Conservation (phyloP, 2,888 invertebrate genomes). For the Protophormia terraenovae region DNA sequence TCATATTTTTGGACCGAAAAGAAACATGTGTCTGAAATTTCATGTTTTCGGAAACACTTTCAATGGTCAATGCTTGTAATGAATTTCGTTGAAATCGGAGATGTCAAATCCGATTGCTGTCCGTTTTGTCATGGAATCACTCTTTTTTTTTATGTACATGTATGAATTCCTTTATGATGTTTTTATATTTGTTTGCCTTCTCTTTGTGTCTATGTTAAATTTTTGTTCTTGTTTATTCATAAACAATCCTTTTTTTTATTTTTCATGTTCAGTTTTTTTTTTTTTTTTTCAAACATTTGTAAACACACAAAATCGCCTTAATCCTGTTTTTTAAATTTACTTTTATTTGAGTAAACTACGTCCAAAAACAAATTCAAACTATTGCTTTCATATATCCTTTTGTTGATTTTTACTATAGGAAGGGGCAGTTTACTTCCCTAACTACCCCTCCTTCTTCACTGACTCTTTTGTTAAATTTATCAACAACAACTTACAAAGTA, state of each 20-base stretch:
- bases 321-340: constrained; percentile 24
- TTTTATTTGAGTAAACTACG: constrained; percentile 2
- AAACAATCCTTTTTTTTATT: constrained; percentile 5
- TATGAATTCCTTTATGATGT: neutral
- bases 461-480: neutral
- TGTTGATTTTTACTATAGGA: too few species aligned
- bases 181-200: neutral
- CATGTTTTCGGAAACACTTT: too few species aligned
- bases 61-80: too few species aligned
- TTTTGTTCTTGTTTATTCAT: neutral
- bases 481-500: neutral
- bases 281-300: neutral
- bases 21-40: too few species aligned
- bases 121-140: too few species aligned
- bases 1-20: too few species aligned
- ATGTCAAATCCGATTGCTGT: too few species aligned
- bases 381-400: constrained; percentile 9
- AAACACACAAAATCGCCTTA: constrained; percentile 4
- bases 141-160: neutral
- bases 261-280: neutral
- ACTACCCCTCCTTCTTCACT: too few species aligned
- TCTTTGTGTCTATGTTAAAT: neutral
- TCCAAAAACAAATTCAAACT: neutral
- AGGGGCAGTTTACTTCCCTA: too few species aligned
- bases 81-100: too few species aligned